Evolutionary conservation across 1,140 invertebrate genomes (phyloP), one percentile per base, ranked within the genome.

Genomic region (Temnothorax longispinosus): DNA sequence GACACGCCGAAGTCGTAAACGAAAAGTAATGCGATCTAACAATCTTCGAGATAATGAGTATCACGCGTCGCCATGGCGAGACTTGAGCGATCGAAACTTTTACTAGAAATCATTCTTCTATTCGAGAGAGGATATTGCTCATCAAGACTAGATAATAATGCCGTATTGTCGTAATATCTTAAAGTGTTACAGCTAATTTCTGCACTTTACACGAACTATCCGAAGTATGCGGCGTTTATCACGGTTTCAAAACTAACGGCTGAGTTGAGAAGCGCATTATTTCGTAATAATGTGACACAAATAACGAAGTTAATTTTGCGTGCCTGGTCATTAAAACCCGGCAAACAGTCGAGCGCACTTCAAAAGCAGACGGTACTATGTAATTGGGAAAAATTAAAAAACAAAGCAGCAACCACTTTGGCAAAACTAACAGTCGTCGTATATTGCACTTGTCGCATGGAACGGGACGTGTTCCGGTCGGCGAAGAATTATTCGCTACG

Each of bases 261-360:
- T 62, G n/a, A 84, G 54, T 60, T 18, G 80, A 35, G 54, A 60
- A 60, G 13, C 56, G 54, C 56, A 56, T 75, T 84, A 84, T 41
- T 58, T 21, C 60, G 62, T 65, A 87, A 89, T 87, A 81, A 89
- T 87, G 69, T 27, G 41, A 27, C 50, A 85, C 58, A 47, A 80
- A 71, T 91, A 90, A 91, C 89, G 89, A 91, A 89, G 90, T 90
- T 88, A 90, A 91, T 91, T 89, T 75, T 35, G 81, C 75, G 85
- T 78, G 84, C n/a, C 18, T 77, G 44, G 80, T 89, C 90, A 88
- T 91, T 91, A 91, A 91, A 91, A 87, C 85, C 87, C 74, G 62
- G 50, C 90, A 54, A 77, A 89, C 84, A 71, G 90, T 87, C 80
- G 87, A 88, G 87, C 74, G 64, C 71, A 65, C 84, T 88, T 77